Evolutionary conservation across 2,888 invertebrate species (phyloP), one percentile per base, ranked within the genome.

Genomic region (Nemotelus nigrinus): DNA sequence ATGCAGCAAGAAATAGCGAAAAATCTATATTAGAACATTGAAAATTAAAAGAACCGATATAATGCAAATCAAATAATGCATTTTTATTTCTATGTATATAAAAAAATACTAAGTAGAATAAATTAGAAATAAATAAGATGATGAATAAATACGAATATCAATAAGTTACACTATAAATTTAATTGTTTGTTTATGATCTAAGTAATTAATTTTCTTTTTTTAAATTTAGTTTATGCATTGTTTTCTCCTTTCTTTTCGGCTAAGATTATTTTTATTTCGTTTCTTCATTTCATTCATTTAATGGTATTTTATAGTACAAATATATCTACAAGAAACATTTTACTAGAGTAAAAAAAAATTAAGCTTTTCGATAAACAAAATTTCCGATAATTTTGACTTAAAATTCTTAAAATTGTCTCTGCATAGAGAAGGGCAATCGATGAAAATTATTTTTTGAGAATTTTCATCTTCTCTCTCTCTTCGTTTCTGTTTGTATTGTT

Each of bases 161-260:
- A 70, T 43, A 47, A 48, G 50, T 45, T 25, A 45, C 25, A 25
- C 25, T 48, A 67, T 48, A 47, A 67, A 65, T 44, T 45, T 50
- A n/a, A 58, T n/a, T n/a, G 25, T 58, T 58, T 63, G 43, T 43
- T 63, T 63, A 43, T n/a, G 39, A 63, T 63, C 63, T 63, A 25
- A 25, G 25, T 25, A 25, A 25, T 25, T 25, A 25, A 25, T 25
- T 25, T 25, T 25, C 25, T 25, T 25, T 25, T 25, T 70, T 70
- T 53, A 70, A 70, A 55, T 55, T 55, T 70, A 70, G n/a, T 70
- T 70, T 70, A 70, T 74, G 74, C 63, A 60, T 74, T 74, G 8
- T 10, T 74, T 74, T 74, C 47, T 57, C 44, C 7, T 72, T 8
- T 60, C 10, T 25, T 25, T 25, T 25, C 25, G 25, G 25, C 25